Evolutionary conservation across 2,888 invertebrate species (phyloP).

Genomic region (Panorpa germanica): DNA sequence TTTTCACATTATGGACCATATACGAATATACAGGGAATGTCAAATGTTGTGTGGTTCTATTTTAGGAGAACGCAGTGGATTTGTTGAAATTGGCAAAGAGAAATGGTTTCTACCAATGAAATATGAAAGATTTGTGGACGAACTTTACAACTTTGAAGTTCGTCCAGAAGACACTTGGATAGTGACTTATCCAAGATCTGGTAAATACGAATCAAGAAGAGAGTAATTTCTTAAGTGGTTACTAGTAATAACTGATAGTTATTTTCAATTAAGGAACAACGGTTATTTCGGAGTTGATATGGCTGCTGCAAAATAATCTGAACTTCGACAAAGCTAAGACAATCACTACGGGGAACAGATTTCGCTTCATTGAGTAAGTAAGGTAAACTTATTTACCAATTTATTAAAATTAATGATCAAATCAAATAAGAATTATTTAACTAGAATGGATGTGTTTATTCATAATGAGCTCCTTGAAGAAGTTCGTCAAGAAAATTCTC

Average conservation of each 20-base stretch:
- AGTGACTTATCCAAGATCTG: slow-evolving; percentile 51
- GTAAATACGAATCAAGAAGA: too few relatives aligned
- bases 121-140: slow-evolving; percentile 34
- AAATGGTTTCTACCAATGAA: slow-evolving; percentile 44
- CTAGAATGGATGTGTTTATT: too few relatives aligned
- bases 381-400: too few relatives aligned
- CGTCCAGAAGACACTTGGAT: slow-evolving; percentile 44
- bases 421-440: too few relatives aligned
- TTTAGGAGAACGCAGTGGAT: slow-evolving; percentile 40
- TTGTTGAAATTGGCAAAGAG: slow-evolving; percentile 43
- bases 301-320: slow-evolving; percentile 48
- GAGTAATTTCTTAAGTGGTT: too few relatives aligned
- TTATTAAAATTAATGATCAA: too few relatives aligned
- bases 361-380: slow-evolving; percentile 53
- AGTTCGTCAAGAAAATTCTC: too few relatives aligned
- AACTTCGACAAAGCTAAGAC: slow-evolving; percentile 37
- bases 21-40: too few relatives aligned
- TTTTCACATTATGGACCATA: too few relatives aligned
- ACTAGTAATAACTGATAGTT: too few relatives aligned
- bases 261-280: slow-evolving; percentile 34
- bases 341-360: slow-evolving; percentile 34
- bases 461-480: too few relatives aligned
- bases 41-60: slow-evolving; percentile 17
- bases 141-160: slow-evolving; percentile 41
- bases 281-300: slow-evolving; percentile 52